A percentile compares a stretch with the other conserved stretches of the same genome.
Conservation (phyloP, 2,797 vertebrate genomes). For the Gymnothorax reevesii region DNA sequence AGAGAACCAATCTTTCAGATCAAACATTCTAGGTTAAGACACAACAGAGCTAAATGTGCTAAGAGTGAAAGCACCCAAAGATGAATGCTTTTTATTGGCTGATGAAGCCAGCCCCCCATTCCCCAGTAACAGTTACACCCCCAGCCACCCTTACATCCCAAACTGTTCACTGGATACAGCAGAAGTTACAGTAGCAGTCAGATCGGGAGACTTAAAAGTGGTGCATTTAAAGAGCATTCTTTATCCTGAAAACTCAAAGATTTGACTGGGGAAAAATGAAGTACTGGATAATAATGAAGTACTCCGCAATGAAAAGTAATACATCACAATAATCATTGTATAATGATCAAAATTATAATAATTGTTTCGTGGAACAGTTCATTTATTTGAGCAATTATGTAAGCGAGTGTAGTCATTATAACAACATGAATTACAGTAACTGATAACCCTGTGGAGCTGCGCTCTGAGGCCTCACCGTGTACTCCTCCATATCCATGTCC, state of each 20-base stretch:
- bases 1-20: too few species aligned
- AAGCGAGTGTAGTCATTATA: not conserved
- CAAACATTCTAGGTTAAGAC: too few species aligned
- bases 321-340: not conserved
- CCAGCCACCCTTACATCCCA: too few species aligned
- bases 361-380: not conserved
- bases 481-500: conserved; percentile 96
- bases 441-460: not conserved
- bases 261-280: too few species aligned
- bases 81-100: too few species aligned
- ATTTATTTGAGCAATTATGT: not conserved
- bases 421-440: not conserved
- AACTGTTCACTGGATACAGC: too few species aligned
- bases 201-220: not conserved
- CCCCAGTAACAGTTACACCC: too few species aligned
- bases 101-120: too few species aligned
- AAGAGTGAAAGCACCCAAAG: too few species aligned
- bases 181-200: too few species aligned
- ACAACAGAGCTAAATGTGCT: too few species aligned
- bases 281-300: not conserved
- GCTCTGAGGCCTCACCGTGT: conserved; percentile 73
- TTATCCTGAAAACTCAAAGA: not conserved
- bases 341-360: not conserved
- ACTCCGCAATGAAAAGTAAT: not conserved
- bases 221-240: not conserved